A percentile compares a stretch with the other conserved stretches of the same genome.
Evolutionary conservation across 1,140 invertebrate genomes (phyloP).

Genomic region (Ephestia elutella): DNA sequence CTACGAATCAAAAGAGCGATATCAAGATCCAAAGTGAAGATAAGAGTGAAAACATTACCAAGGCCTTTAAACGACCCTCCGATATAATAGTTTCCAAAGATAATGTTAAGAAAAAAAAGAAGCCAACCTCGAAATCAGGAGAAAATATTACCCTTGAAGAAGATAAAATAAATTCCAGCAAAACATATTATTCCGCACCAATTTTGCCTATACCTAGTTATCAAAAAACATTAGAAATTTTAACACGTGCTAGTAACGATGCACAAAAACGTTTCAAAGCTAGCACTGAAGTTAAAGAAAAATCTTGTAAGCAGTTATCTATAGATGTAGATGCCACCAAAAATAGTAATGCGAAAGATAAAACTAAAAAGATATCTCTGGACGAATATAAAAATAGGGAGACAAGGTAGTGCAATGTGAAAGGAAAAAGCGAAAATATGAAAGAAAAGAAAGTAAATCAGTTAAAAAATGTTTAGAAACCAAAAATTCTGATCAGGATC

Average conservation of each 20-base stretch:
- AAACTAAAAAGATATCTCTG: slow-evolving; percentile 24
- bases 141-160: background rate
- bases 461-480: slow-evolving; percentile 6
- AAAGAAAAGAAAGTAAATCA: background rate
- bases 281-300: background rate
- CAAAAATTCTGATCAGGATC: slow-evolving; percentile 17
- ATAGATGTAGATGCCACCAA: background rate
- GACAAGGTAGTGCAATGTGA: background rate
- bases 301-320: background rate
- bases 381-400: slow-evolving; percentile 29
- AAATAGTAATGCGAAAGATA: background rate
- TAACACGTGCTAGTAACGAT: background rate
- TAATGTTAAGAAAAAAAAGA: background rate
- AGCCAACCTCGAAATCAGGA: background rate
- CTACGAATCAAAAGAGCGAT: background rate
- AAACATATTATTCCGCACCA: slow-evolving; percentile 39
- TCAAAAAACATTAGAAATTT: slow-evolving; percentile 21
- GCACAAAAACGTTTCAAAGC: background rate
- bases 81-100: background rate
- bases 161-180: slow-evolving; percentile 2
- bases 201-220: slow-evolving; percentile 43
- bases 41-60: background rate
- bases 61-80: background rate
- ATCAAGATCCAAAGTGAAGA: too few species aligned
- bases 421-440: background rate